Conservation (phyloP, 2,113 vertebrate species). For the Plecturocebus donacophilus region DNA sequence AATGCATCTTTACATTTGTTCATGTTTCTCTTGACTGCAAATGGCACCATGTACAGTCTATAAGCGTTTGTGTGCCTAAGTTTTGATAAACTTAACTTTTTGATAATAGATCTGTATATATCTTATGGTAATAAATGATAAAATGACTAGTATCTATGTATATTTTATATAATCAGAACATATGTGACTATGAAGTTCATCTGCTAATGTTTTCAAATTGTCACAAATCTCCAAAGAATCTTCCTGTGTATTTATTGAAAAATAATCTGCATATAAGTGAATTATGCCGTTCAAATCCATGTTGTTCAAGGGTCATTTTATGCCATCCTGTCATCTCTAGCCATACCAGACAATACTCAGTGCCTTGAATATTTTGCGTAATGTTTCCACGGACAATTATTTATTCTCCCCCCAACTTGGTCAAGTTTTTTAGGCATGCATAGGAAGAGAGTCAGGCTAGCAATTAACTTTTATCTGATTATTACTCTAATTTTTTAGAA, state of each 20-base stretch:
- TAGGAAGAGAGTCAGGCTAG: background rate
- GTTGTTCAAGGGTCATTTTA: background rate
- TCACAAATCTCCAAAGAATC: background rate
- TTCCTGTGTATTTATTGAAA: background rate
- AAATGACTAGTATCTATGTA: background rate
- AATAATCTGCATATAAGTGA: background rate
- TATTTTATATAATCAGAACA: background rate
- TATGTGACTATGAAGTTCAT: background rate
- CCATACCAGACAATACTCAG: background rate
- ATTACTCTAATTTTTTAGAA: background rate
- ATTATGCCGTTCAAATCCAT: background rate
- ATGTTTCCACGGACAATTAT: background rate
- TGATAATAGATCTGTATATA: background rate
- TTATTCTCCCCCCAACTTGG: background rate
- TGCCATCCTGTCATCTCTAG: background rate
- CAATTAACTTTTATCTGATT: background rate
- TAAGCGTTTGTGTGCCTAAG: background rate
- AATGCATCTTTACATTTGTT: background rate
- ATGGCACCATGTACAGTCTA: background rate
- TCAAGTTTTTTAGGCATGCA: background rate
- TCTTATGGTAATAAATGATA: background rate
- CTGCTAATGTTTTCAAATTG: background rate
- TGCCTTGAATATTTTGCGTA: background rate
- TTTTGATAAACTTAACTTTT: background rate
- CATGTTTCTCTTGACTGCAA: background rate